Conservation (phyloP, 2,113 vertebrate genomes). For the Tonatia bakeri region DNA sequence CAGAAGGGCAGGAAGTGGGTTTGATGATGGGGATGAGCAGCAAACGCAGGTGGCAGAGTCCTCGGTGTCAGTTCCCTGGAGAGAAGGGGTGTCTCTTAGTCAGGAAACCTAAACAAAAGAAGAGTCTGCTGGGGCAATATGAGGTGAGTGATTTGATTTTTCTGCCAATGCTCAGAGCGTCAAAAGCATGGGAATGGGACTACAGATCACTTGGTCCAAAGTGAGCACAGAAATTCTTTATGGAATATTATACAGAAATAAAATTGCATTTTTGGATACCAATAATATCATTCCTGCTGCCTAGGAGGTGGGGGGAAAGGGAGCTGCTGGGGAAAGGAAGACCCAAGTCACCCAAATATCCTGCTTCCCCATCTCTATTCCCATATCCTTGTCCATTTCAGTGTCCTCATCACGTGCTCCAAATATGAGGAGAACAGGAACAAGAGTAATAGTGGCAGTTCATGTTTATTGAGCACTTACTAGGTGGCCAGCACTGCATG, state of each 20-base stretch:
- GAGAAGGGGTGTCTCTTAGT: neutral
- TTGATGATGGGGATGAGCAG: neutral
- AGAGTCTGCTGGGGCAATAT: neutral
- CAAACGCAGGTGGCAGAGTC: neutral
- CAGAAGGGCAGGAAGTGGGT: neutral
- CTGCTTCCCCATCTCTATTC: neutral
- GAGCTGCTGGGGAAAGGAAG: neutral
- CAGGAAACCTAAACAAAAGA: neutral
- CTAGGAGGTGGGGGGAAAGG: neutral
- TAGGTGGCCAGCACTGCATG: too few species aligned
- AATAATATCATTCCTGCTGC: neutral
- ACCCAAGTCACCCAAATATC: neutral
- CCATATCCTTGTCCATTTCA: neutral
- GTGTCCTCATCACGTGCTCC: neutral
- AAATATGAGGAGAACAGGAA: neutral
- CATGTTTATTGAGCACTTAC: neutral
- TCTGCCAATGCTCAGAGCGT: neutral
- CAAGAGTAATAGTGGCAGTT: neutral
- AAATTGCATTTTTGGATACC: neutral
- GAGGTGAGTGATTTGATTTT: neutral
- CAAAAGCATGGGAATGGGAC: neutral
- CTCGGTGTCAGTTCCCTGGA: neutral
- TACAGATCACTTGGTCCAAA: neutral
- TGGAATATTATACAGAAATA: neutral
- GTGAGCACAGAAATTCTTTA: neutral